Conservation (phyloP, 2,113 vertebrate species). For the Vulpes lagopus region DNA sequence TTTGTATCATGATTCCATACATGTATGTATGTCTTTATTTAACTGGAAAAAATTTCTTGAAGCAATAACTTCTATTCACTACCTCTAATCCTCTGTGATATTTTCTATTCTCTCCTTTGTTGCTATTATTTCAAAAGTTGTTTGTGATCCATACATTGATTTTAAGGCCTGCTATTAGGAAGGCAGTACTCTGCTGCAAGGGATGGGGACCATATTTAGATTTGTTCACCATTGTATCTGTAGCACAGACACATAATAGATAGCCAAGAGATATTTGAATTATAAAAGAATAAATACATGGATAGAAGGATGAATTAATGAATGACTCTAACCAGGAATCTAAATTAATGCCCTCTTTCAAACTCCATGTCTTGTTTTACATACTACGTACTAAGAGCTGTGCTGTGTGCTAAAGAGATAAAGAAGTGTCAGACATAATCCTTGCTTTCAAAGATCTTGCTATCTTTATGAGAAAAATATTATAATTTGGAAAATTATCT, state of each 20-base stretch:
- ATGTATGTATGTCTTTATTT: neutral
- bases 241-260: neutral
- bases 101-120: conserved; percentile 27
- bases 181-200: neutral
- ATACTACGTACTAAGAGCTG: neutral
- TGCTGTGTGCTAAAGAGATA: neutral
- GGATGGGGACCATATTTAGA: neutral
- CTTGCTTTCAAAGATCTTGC: conserved; percentile 33
- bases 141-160: neutral
- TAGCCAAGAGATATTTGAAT: neutral
- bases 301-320: neutral
- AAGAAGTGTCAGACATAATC: neutral
- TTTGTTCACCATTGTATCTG: neutral
- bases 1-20: neutral
- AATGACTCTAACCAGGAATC: neutral
- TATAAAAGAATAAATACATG: neutral
- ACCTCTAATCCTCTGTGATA: neutral
- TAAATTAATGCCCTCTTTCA: neutral
- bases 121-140: neutral
- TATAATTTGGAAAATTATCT: neutral
- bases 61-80: neutral
- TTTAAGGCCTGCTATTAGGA: neutral
- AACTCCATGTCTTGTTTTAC: neutral
- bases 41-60: conserved; percentile 44
- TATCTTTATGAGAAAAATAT: neutral